Base-by-base conservation (phyloP, 1,140 invertebrate genomes). In the Neotoxoptera formosana region DNA sequence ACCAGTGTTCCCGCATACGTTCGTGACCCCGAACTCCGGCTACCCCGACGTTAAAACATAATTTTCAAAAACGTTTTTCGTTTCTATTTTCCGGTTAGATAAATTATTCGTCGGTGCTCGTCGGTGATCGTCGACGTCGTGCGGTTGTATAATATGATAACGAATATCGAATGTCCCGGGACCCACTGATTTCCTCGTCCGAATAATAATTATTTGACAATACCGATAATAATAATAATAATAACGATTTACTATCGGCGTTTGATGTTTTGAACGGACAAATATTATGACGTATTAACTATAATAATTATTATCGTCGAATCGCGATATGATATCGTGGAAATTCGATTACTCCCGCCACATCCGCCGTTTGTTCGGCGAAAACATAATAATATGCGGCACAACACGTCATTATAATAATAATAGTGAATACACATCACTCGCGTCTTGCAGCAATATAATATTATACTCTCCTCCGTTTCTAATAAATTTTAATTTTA, bases 401-500 rank as follows among this genome's bases (percentile, higher is more conserved):
- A 60, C 21, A 60, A 30, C 9, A 60, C 9, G n/a, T n/a, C n/a
- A n/a, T n/a, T n/a, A n/a, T n/a, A n/a, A 60, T 60, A 60, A 60
- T 60, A 60, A 60, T 60, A 30, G 30, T 60, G 7, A 11, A 67
- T 67, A n/a, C 0, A 67, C 30, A 30, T n/a, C 25, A 11, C 30
- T 67, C 60, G 14, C 17, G 30, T n/a, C n/a, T n/a, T n/a, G n/a
- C n/a, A n/a, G n/a, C n/a, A n/a, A n/a, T n/a, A n/a, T 76, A n/a
- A 76, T 34, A 76, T 76, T 17, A 76, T n/a, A 76, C 60, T 17
- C n/a, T n/a, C 1, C 60, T n/a, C n/a, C n/a, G n/a, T n/a, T 76
- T 76, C n/a, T 34, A 76, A 76, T 76, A 76, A 76, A 76, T 76
- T n/a, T 17, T 76, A n/a, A 76, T 76, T 76, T 76, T 76, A n/a